These are phyloP conservation scores for Butorides virescens DNA, from an alignment of 2,113 vertebrate species.

Conservation along the genomic window DNA sequence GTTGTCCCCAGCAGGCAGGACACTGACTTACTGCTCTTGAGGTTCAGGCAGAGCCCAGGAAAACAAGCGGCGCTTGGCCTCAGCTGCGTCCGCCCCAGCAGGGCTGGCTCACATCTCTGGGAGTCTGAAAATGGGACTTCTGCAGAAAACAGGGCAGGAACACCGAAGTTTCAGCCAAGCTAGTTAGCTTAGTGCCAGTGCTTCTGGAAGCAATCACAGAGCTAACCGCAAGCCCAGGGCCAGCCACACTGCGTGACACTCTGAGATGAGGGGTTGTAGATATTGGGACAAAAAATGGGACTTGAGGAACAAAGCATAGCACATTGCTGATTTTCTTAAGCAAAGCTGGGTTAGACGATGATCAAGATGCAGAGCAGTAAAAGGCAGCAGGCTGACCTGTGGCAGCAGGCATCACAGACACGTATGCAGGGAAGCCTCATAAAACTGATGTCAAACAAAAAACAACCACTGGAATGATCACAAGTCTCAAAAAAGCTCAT, in stretches of 20 bases:
- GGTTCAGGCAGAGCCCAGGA: background rate
- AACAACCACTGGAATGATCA: background rate
- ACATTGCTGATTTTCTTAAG: background rate
- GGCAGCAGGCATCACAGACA: rapidly evolving
- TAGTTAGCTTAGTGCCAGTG: background rate
- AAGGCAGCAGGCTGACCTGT: background rate
- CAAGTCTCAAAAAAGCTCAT: background rate
- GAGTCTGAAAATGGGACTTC: background rate
- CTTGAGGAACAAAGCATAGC: background rate
- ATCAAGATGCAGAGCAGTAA: background rate
- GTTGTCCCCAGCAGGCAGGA: background rate
- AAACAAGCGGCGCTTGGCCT: background rate
- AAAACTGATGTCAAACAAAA: background rate
- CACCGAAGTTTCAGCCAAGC: background rate
- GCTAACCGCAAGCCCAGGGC: background rate
- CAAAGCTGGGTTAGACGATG: background rate
- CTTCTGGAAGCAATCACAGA: background rate
- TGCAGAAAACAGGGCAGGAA: background rate
- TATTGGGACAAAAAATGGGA: background rate
- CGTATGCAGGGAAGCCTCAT: background rate
- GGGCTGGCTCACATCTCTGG: background rate
- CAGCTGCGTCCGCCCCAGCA: rapidly evolving
- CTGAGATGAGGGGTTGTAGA: background rate
- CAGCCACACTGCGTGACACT: rapidly evolving
- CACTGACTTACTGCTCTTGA: background rate